A percentile compares a stretch with the other conserved stretches of the same genome.
Evolutionary conservation across 2,888 invertebrate genomes (phyloP).

Genomic region (Magallana nippona): DNA sequence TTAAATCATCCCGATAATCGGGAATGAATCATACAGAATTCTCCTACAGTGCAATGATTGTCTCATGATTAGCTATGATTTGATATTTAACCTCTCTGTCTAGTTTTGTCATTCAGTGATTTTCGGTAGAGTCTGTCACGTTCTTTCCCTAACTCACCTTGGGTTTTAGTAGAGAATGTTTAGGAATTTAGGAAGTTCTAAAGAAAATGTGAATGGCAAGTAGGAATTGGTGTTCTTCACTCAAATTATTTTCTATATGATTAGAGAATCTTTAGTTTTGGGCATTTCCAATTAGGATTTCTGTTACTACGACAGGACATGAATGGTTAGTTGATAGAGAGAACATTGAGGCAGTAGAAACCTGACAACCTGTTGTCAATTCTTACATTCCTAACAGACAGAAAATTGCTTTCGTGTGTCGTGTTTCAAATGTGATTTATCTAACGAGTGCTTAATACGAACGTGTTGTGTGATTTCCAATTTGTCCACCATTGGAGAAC

Average conservation of each 20-base stretch:
- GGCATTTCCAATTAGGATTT: too few relatives aligned
- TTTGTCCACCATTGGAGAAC: background rate
- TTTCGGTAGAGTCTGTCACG: slow-evolving; percentile 10
- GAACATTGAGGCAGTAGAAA: background rate
- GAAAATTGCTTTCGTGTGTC: background rate
- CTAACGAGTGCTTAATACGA: background rate
- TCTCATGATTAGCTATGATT: slow-evolving; percentile 15
- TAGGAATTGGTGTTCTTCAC: too few relatives aligned
- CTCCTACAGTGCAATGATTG: slow-evolving; percentile 22
- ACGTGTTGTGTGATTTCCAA: background rate
- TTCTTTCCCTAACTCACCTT: background rate
- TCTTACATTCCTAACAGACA: slow-evolving; percentile 10
- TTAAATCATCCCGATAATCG: background rate
- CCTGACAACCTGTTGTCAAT: slow-evolving; percentile 6
- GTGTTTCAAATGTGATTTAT: background rate
- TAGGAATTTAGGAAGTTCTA: background rate
- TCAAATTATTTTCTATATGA: too few relatives aligned
- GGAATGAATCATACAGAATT: slow-evolving; percentile 9
- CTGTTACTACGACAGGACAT: too few relatives aligned
- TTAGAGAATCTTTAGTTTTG: too few relatives aligned
- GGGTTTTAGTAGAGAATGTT: too few relatives aligned
- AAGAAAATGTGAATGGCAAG: background rate
- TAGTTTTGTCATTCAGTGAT: background rate
- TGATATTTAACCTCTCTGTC: background rate
- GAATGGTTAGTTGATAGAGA: background rate